Conservation (phyloP, 2,888 invertebrate species). For the Eledona agricola region DNA sequence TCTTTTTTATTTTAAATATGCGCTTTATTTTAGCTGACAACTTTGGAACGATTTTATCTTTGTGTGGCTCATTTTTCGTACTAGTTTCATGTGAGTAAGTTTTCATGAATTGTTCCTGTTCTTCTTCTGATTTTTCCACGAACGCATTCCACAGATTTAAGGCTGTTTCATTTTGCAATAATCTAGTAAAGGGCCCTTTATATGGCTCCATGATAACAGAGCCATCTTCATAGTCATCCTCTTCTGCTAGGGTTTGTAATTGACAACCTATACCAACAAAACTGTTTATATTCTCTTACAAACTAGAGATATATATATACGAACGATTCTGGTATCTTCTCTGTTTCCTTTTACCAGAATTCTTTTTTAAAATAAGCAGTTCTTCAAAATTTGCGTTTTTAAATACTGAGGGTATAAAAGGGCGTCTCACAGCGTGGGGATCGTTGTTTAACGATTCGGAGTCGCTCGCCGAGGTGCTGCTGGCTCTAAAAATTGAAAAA, state of each 20-base stretch:
- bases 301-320: constrained; percentile 23
- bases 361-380: constrained; percentile 42
- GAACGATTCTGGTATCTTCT: constrained; percentile 52
- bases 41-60: too few relatives aligned
- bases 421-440: constrained; percentile 31
- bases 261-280: constrained; percentile 43
- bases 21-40: constrained; percentile 53
- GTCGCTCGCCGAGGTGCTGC: constrained; percentile 50
- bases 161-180: constrained; percentile 50
- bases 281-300: constrained; percentile 6
- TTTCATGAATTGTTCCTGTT: constrained; percentile 47
- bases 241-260: constrained; percentile 52
- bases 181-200: constrained; percentile 51
- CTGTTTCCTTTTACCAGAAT: constrained; percentile 51
- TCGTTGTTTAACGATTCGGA: constrained; percentile 50
- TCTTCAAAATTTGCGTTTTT: constrained; percentile 44
- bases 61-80: constrained; percentile 11
- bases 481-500: constrained; percentile 44
- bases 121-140: constrained; percentile 54
- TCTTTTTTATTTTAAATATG: constrained; percentile 52
- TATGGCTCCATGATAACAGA: constrained; percentile 49
- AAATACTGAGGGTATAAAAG: constrained; percentile 37
- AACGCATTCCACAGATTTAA: constrained; percentile 54
- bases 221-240: constrained; percentile 47
- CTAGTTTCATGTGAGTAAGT: constrained; percentile 36